Evolutionary conservation across 1,140 invertebrate genomes (phyloP).

Genomic region (Zaprionus ghesquierei): DNA sequence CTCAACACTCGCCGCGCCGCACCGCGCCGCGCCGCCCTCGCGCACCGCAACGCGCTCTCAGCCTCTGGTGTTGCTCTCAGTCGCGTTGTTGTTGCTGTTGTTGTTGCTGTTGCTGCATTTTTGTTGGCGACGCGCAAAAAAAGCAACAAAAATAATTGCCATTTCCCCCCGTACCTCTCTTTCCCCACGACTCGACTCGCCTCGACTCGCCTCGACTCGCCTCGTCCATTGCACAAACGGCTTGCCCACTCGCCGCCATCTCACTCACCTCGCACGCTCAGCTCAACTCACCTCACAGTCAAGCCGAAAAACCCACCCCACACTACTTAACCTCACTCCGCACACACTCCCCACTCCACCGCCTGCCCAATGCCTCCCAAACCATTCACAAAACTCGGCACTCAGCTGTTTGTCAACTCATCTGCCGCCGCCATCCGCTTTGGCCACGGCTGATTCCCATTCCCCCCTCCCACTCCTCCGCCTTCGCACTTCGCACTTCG

Average conservation of each 20-base stretch:
- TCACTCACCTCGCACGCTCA: slow-evolving; percentile 18
- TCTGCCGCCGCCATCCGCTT: slow-evolving; percentile 72
- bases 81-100: slow-evolving; percentile 20
- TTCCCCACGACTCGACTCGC: too few relatives aligned
- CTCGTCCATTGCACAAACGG: not conserved
- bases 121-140: slow-evolving; percentile 57
- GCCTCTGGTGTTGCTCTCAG: slow-evolving; percentile 15
- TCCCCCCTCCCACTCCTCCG: not conserved
- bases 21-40: not conserved
- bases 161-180: slow-evolving; percentile 18
- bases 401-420: slow-evolving; percentile 81
- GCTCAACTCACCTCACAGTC: slow-evolving; percentile 1
- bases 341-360: not conserved
- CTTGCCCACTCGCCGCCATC: slow-evolving; percentile 7
- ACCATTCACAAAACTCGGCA: slow-evolving; percentile 78
- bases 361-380: slow-evolving; percentile 39
- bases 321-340: not conserved
- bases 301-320: not conserved
- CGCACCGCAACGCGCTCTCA: slow-evolving; percentile 5
- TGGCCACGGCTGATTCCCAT: slow-evolving; percentile 53
- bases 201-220: too few relatives aligned
- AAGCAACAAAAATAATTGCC: slow-evolving; percentile 78
- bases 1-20: not conserved
- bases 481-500: too few relatives aligned
- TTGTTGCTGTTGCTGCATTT: slow-evolving; percentile 42